Evolutionary conservation across 1,140 invertebrate genomes (phyloP).

Genomic region (Odontomachus brunneus): DNA sequence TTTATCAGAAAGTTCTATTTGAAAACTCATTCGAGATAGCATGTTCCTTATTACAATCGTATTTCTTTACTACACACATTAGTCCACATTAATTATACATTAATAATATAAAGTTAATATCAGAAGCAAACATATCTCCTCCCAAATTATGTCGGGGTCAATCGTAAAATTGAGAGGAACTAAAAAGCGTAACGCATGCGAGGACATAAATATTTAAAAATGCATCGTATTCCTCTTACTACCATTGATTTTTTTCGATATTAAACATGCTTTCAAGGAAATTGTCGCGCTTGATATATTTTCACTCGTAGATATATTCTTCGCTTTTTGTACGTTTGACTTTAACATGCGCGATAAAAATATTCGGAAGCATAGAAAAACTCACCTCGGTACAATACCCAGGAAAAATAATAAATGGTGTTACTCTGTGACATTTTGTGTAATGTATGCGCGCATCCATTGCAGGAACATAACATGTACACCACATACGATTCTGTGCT

Average conservation of each 20-base stretch:
- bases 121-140: not conserved
- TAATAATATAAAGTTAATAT: not conserved
- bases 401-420: conserved; percentile 81
- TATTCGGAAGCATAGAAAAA: conserved; percentile 68
- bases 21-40: not conserved
- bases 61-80: conserved; percentile 6
- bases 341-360: conserved; percentile 29
- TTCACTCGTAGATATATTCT: not conserved
- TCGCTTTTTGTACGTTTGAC: conserved; percentile 1
- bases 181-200: not conserved
- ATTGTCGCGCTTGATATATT: not conserved
- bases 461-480: conserved; percentile 69
- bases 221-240: not conserved
- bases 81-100: not conserved
- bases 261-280: conserved; percentile 9
- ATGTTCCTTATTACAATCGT: not conserved
- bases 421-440: conserved; percentile 78
- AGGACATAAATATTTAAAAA: conserved; percentile 31
- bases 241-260: conserved; percentile 9
- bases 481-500: conserved; percentile 68
- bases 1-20: conserved; percentile 7
- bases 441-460: conserved; percentile 69
- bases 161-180: not conserved
- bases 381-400: conserved; percentile 81
- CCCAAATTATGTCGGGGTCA: not conserved